Evolutionary conservation across 2,797 vertebrate genomes (phyloP).

Genomic region (Chiroxiphia lanceolata): DNA sequence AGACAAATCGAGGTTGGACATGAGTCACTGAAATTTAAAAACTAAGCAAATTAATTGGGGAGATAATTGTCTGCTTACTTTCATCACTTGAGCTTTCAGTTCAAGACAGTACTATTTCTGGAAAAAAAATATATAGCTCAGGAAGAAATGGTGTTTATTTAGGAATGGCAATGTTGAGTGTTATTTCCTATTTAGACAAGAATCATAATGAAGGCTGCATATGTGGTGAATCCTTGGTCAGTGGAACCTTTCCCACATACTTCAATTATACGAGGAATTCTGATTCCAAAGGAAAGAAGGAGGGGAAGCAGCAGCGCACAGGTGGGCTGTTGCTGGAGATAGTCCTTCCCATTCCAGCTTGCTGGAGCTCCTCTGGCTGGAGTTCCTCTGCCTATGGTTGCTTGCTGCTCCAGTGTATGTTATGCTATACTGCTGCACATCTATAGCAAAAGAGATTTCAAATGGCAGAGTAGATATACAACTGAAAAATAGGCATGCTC

Average conservation of each 20-base stretch:
- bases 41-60: neutral
- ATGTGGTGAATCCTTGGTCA: neutral
- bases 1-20: neutral
- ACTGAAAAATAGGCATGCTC: neutral
- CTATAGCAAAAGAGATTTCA: neutral
- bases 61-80: neutral
- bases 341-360: neutral
- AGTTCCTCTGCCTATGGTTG: fast-evolving
- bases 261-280: neutral
- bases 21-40: neutral
- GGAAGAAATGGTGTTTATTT: neutral
- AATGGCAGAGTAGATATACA: neutral
- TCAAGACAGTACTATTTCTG: neutral
- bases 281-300: neutral
- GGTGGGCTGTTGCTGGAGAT: neutral
- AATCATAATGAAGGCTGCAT: neutral
- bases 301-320: neutral
- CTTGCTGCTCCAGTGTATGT: neutral
- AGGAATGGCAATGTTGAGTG: neutral
- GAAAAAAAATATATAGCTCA: neutral
- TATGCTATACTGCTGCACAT: neutral
- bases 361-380: neutral
- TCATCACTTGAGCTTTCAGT: neutral
- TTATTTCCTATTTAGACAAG: neutral
- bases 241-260: neutral